phyloP scores from a whole-genome alignment of 2,888 invertebrate genomes.

The Cephus rjabovi region DNA sequence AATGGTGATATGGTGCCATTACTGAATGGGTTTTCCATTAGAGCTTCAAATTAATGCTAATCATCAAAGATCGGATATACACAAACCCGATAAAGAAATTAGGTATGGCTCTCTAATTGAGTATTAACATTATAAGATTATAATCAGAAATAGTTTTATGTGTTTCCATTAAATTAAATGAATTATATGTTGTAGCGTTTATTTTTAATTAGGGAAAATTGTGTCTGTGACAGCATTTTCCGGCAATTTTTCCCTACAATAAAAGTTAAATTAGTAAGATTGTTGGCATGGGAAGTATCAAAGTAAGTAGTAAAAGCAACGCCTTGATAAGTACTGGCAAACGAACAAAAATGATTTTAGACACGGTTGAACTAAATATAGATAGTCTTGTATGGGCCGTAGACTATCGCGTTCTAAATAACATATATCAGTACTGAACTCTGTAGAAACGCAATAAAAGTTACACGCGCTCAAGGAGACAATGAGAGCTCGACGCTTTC shows the following conservation, averaged over 20 bases:
- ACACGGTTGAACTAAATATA: background rate
- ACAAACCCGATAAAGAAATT: constrained; percentile 1
- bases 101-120: background rate
- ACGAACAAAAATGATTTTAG: background rate
- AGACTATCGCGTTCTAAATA: background rate
- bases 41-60: background rate
- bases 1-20: background rate
- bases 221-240: no score
- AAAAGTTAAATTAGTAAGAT: background rate
- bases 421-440: background rate
- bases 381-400: background rate
- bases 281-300: background rate
- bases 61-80: background rate
- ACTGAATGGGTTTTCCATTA: background rate
- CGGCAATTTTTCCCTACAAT: background rate
- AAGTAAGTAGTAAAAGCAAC: background rate
- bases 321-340: no score
- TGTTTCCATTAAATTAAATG: no score
- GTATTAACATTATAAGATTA: no score
- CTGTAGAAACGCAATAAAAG: background rate
- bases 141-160: no score
- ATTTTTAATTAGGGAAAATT: no score
- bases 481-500: background rate
- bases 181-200: no score
- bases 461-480: background rate